Base-by-base conservation (phyloP, 2,888 invertebrate genomes). In the Salpingus planirostris region DNA sequence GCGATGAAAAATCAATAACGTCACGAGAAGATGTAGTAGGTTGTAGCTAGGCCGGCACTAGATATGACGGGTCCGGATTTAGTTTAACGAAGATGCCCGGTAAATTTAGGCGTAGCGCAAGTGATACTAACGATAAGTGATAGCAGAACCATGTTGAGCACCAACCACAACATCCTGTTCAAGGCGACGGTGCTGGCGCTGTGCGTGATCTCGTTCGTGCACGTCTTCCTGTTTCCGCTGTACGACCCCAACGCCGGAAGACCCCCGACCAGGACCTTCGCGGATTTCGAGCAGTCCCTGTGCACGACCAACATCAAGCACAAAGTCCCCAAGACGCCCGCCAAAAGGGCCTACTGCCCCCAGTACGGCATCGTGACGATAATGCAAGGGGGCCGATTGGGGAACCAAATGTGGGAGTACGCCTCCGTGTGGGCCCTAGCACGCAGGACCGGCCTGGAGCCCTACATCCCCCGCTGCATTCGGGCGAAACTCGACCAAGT, bases 181-280 rank as follows among this genome's bases (percentile, higher is more conserved):
- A 67, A 70, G 52, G 73, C 71, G 40, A 71, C 71, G 49, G 63
- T 73, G 43, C 66, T 74, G 44, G 72, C 73, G 36, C 59, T 72
- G 50, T 69, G 70, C 55, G 70, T 73, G 46, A 71, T 73, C 49
- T 67, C 70, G 40, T 68, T 70, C 52, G 71, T 74, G 50, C 74
- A 74, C 58, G 64, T 73, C 46, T 74, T 73, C 62, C 60, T 73
- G 31, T 74, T 74, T 57, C 74, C 73, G 29, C 60, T 74, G 57
- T 73, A 73, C 59, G 65, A 64, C 28, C 50, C 60, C 15, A 47
- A 51, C 33, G 48, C 55, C 25, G 62, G 61, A 38, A 64, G 66
- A 40, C 62, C 58, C 27, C 57, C 62, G 30, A 58, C 63, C 29
- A 64, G 64, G 36, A 68, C 68, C 29, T 65, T 69, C 39, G 64